Base-by-base conservation (phyloP, 2,888 invertebrate species). In the Ptycholaimellus sp. region DNA sequence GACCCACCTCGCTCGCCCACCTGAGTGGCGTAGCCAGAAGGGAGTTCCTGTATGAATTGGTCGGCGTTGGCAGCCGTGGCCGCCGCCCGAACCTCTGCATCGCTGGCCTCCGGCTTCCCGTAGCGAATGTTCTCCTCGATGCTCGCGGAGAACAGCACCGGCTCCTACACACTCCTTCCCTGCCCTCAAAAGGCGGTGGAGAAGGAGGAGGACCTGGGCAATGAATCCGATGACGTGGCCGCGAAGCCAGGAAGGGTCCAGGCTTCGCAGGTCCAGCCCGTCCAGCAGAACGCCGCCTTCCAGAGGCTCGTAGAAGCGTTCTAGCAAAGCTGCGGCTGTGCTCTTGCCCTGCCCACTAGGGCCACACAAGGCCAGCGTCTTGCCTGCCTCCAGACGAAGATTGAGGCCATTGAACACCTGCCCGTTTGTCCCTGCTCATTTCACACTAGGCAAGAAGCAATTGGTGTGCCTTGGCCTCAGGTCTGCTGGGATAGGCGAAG, bases 121-220 rank as follows among this genome's bases (percentile, higher is more conserved):
- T 85, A 93, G 36, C 83, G 70, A 38, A 93, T 90, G 61, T 93
- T 93, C 63, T 93, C 90, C 58, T 71, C 67, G 2, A 93, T 73
- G 5, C 74, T 72, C 9, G 82, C 80, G 0, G 81, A 82, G 65
- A 93, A 93, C 23, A 93, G 60, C 30, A 83, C 72, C 0, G 90
- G 90, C 57, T 93, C 87, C 61, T 64, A 52, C 1, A 51, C 47
- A 21, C 46, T 46, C 21, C 46, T 40, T 19, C 37, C 46, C 21
- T 44, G 41, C 9, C 39, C 19, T 32, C 9, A 13, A 13, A n/a
- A 27, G 27, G 9, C n/a, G n/a, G 9, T 27, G 27, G n/a, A n/a
- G n/a, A 6, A 19, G 4, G 13, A 14, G 21, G 11, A 20, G 38
- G 40, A 61, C 62, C 52, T 87, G 85, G 54, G 79, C 76, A 41